Evolutionary conservation across 2,888 invertebrate species (phyloP).

Genomic region (Odontothrips loti): DNA sequence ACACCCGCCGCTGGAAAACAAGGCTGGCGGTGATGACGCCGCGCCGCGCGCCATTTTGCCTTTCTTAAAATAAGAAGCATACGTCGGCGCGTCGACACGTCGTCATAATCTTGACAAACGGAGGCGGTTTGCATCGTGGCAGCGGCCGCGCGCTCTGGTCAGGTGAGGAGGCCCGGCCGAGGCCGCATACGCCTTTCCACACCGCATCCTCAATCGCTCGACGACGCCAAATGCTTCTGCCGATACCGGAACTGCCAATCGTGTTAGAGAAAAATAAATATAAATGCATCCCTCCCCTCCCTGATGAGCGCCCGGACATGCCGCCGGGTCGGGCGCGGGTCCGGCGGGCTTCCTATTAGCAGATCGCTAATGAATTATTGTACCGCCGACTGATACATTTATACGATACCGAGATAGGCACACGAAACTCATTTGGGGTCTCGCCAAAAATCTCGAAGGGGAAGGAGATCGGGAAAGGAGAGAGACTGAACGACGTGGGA

Average conservation of each 20-base stretch:
- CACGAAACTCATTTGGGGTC: background rate
- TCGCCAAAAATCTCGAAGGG: background rate
- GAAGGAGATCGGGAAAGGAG: background rate
- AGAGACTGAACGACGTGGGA: background rate
- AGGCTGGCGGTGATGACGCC: no score
- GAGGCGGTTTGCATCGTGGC: background rate
- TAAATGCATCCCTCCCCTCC: no score
- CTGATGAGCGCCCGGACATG: background rate
- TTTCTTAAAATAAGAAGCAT: no score
- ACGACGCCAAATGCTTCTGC: no score
- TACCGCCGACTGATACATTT: constrained; percentile 5
- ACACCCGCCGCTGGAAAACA: background rate
- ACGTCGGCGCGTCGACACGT: background rate
- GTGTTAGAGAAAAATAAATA: no score
- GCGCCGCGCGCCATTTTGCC: no score
- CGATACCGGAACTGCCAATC: no score
- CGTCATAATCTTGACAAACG: constrained; percentile 6
- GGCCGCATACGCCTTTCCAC: background rate
- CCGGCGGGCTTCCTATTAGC: background rate
- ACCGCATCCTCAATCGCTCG: background rate
- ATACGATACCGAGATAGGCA: background rate
- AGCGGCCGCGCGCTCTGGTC: background rate
- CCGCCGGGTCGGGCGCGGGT: background rate
- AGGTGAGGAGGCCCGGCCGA: background rate
- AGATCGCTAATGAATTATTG: background rate